A percentile compares a stretch with the other conserved stretches of the same genome.
Conservation (phyloP, 2,888 invertebrate genomes). For the Drosophila merina region DNA sequence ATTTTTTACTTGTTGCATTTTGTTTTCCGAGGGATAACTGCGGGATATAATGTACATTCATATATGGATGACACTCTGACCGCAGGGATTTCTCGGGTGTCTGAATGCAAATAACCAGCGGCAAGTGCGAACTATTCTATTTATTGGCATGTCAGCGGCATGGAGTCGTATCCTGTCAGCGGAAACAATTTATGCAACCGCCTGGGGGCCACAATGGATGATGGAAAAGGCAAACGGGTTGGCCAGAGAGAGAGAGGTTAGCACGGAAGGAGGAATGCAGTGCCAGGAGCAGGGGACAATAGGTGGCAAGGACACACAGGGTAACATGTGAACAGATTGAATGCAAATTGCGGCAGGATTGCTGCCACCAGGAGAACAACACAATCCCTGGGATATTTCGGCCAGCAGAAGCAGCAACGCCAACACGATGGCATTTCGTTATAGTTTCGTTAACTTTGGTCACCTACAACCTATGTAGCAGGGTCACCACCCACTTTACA, state of each 20-base stretch:
- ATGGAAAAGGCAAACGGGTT: not conserved
- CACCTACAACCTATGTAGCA: not conserved
- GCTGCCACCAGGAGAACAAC: slow-evolving; percentile 6
- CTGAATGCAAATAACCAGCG: slow-evolving; percentile 1
- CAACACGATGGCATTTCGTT: slow-evolving; percentile 11
- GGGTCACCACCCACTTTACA: not conserved
- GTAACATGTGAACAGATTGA: slow-evolving; percentile 14
- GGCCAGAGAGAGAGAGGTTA: too few species aligned
- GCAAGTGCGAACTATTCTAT: slow-evolving; percentile 19
- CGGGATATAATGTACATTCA: slow-evolving; percentile 1
- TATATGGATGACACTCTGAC: not conserved
- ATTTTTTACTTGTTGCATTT: not conserved
- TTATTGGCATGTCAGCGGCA: slow-evolving; percentile 29
- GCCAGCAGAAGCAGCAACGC: not conserved
- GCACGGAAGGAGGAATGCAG: not conserved
- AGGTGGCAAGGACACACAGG: not conserved
- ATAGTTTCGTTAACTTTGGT: slow-evolving; percentile 1
- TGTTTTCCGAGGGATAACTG: slow-evolving; percentile 1
- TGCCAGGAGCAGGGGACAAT: not conserved
- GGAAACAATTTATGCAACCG: slow-evolving; percentile 22
- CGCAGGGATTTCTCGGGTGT: slow-evolving; percentile 1
- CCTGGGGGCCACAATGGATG: slow-evolving; percentile 4
- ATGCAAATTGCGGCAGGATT: slow-evolving; percentile 19
- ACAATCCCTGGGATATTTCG: slow-evolving; percentile 1
- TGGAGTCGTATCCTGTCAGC: slow-evolving; percentile 18